These are phyloP conservation scores for Donacobius atricapilla DNA, from an alignment of 2,113 vertebrate species.

Conservation along the genomic window DNA sequence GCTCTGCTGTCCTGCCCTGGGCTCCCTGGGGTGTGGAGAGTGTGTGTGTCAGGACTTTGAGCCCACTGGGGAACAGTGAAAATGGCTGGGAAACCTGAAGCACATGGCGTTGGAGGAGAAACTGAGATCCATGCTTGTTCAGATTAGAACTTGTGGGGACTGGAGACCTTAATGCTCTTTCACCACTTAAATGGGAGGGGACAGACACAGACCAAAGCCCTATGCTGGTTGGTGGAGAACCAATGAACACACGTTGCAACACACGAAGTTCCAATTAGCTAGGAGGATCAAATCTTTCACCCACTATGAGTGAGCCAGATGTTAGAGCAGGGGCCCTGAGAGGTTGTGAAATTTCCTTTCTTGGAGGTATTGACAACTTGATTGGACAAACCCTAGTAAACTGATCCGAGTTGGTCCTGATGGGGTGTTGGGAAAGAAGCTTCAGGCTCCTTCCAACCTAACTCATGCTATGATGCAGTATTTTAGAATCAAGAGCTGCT, in stretches of 20 bases:
- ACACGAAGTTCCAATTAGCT: not conserved
- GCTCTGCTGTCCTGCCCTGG: not conserved
- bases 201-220: too few relatives aligned
- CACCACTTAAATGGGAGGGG: not conserved
- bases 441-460: not conserved
- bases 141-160: not conserved
- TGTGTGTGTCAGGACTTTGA: not conserved
- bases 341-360: not conserved
- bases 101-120: not conserved
- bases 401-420: not conserved
- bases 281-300: not conserved
- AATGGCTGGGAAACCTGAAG: not conserved
- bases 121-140: not conserved
- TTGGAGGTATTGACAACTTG: not conserved
- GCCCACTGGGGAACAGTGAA: not conserved
- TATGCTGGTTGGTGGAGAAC: not conserved
- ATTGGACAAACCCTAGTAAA: not conserved
- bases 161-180: not conserved
- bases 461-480: not conserved
- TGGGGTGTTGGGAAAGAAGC: not conserved
- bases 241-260: not conserved
- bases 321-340: not conserved
- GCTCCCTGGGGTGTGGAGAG: rapidly evolving
- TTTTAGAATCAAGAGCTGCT: not conserved
- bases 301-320: not conserved